Base-by-base conservation (phyloP, 2,113 vertebrate species). In the Onychostruthus taczanowskii region DNA sequence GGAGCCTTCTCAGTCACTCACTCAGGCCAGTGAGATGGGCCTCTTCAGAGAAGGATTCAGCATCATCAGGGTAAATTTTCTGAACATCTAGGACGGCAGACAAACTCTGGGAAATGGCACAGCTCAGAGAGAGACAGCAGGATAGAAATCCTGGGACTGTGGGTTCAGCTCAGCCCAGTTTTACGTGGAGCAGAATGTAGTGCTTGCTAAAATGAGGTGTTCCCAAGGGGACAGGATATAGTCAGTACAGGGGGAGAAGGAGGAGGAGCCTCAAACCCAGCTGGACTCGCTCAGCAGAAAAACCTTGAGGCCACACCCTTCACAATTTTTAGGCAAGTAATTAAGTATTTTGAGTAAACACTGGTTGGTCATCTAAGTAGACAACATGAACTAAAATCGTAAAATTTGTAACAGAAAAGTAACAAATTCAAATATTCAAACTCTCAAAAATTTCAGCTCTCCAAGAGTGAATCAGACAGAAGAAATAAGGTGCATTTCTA, bases 191-290 rank as follows among this genome's bases (percentile, higher is more conserved):
- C 7, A 81, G 70, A 73, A 69, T 7, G 21, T 9, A 43, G 5
- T 22, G 26, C n/a, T 26, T 77, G 72, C 41, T 84, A 58, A 69
- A 89, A 26, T 1, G 0, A 35, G 33, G 37, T 43, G 22, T 16
- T 95, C 56, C 46, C 47, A 43, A 62, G 27, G 52, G 27, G 41
- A 41, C 1, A 0, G 59, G 47, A 66, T 11, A 8, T 35, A 74
- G 11, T 6, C 0, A 0, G 66, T 26, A 30, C 0, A 1, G 14
- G 13, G 6, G 8, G 22, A 39, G 11, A 35, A 35, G 12, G 7
- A 62, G 13, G 17, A 52, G 20, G 5, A 16, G 35, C 39, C 43
- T 70, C 2, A 2, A 74, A 70, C 23, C 10, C 73, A 76, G 33
- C 24, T 35, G 58, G 41, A 52, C 44, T 72, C 62, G 49, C 22